Conservation (phyloP, 2,113 vertebrate genomes). For the Tragelaphus scriptus region DNA sequence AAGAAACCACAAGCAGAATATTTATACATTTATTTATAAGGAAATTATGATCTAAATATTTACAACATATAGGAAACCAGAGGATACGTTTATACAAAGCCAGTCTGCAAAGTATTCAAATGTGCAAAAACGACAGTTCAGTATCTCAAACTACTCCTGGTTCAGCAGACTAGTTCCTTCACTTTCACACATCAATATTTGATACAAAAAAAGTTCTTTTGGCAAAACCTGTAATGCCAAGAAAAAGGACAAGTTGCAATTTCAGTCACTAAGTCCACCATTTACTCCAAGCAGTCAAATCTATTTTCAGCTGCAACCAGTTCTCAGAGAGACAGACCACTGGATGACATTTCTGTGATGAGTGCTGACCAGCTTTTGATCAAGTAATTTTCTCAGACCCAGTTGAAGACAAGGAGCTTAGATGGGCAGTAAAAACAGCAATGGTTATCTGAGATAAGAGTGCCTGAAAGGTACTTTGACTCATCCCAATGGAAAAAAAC, state of each 20-base stretch:
- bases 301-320: neutral
- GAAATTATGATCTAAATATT: constrained; percentile 79
- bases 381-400: constrained; percentile 29
- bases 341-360: constrained; percentile 41
- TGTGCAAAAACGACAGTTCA: constrained; percentile 56
- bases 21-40: constrained; percentile 84
- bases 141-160: constrained; percentile 40
- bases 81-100: constrained; percentile 65
- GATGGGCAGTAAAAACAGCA: neutral
- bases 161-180: constrained; percentile 26
- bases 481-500: constrained; percentile 21
- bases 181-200: constrained; percentile 28
- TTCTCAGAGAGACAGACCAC: neutral
- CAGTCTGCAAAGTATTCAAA: constrained; percentile 51
- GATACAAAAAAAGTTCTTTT: constrained; percentile 63
- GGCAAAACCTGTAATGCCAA: constrained; percentile 33
- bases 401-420: constrained; percentile 45
- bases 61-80: constrained; percentile 78
- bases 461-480: neutral
- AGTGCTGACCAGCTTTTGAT: neutral
- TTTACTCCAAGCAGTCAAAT: neutral
- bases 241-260: constrained; percentile 16
- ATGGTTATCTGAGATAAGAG: constrained; percentile 13
- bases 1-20: constrained; percentile 19
- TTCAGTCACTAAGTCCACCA: constrained; percentile 33